phyloP scores from a whole-genome alignment of 1,140 invertebrate genomes.

The Proales similis region DNA sequence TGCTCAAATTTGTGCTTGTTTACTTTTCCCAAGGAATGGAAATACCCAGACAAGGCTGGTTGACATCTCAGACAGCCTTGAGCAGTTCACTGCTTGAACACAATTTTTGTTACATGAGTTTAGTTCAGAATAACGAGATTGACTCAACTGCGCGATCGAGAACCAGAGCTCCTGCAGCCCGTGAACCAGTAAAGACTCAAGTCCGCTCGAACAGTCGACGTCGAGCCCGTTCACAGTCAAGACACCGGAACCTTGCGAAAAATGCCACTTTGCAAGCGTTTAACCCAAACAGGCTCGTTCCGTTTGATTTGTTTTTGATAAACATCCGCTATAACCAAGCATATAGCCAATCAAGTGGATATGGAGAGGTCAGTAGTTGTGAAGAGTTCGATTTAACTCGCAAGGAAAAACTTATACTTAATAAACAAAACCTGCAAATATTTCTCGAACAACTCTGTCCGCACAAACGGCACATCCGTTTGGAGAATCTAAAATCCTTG shows the following conservation, averaged over 20 bases:
- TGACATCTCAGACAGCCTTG: too few relatives aligned
- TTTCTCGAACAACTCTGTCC: conserved; percentile 25
- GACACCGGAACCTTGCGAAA: conserved; percentile 1
- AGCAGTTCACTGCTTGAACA: conserved; percentile 18
- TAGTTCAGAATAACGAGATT: too few relatives aligned
- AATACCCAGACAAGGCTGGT: conserved; percentile 8
- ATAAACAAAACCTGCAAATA: conserved; percentile 29
- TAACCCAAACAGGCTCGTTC: conserved; percentile 2
- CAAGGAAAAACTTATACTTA: not conserved
- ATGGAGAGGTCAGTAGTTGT: not conserved
- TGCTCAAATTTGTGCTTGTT: conserved; percentile 15
- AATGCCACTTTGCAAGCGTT: too few relatives aligned
- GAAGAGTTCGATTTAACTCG: not conserved
- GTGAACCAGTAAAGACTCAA: too few relatives aligned
- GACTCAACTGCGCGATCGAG: too few relatives aligned
- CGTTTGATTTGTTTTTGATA: conserved; percentile 24
- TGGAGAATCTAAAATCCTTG: conserved; percentile 38
- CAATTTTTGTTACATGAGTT: conserved; percentile 32
- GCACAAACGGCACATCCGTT: conserved; percentile 29
- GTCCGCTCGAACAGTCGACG: conserved; percentile 30
- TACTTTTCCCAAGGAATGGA: conserved; percentile 16
- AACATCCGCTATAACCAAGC: conserved; percentile 20
- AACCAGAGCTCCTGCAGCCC: too few relatives aligned
- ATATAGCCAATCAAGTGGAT: not conserved
- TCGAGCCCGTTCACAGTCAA: conserved; percentile 15